Conservation (phyloP, 2,888 invertebrate genomes). For the Ormyrus nitidulus region DNA sequence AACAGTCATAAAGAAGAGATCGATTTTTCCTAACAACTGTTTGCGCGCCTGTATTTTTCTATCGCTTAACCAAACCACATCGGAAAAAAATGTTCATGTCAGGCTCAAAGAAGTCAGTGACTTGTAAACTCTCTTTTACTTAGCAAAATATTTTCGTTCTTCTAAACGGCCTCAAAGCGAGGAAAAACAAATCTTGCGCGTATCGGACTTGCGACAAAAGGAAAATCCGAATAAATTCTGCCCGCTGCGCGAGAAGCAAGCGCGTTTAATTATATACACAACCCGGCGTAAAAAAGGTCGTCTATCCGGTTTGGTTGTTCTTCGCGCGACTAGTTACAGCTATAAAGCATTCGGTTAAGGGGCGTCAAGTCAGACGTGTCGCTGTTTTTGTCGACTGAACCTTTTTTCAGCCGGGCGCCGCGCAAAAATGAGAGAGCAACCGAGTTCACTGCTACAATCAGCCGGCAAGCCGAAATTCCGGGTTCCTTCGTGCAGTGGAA, state of each 20-base stretch:
- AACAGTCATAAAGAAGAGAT: too few species aligned
- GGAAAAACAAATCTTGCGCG: too few species aligned
- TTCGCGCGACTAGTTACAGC: constrained; percentile 21
- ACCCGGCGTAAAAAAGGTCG: background rate
- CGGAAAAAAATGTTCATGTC: too few species aligned
- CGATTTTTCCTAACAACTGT: too few species aligned
- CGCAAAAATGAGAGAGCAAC: constrained; percentile 14
- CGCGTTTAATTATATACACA: constrained; percentile 13
- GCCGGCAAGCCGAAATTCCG: constrained; percentile 42
- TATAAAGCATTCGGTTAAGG: constrained; percentile 44
- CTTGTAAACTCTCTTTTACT: too few species aligned
- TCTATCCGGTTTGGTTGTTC: background rate
- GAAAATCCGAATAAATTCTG: background rate
- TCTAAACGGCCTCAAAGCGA: too few species aligned
- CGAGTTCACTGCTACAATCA: constrained; percentile 44
- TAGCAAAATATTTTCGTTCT: too few species aligned
- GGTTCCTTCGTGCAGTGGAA: constrained; percentile 23
- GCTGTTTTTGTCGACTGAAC: background rate
- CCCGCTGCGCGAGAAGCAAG: background rate
- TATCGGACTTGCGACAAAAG: too few species aligned
- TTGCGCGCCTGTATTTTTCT: too few species aligned
- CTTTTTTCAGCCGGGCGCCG: background rate
- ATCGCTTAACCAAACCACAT: too few species aligned
- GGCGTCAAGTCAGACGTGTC: constrained; percentile 45
- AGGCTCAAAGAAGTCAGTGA: too few species aligned